Base-by-base conservation (phyloP, 2,113 vertebrate species). In the Cynoglossus semilaevis region DNA sequence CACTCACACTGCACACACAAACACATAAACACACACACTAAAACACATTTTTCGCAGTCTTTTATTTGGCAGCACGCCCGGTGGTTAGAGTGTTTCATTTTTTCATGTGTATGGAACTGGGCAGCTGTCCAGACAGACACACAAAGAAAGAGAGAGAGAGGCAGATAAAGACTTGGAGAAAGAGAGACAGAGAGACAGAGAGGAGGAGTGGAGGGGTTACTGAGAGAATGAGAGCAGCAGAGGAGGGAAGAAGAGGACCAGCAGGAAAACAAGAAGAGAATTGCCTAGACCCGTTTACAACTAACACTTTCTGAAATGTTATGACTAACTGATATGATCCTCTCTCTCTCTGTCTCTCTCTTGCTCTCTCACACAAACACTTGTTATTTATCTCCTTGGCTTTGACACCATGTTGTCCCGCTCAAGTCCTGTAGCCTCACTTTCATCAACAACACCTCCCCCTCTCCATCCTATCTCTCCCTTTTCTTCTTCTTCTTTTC, bases 61-160 rank as follows among this genome's bases (percentile, higher is more conserved):
- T 90, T 87, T 89, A 87, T 89, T n/a, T 91, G 91, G 90, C 85
- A 75, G 79, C 76, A 92, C 87, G 92, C 91, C 89, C 86, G 67
- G 88, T 87, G 86, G 87, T 87, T 89, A 86, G 90, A 90, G 90
- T 89, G 89, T 90, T 91, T 90, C 83, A 88, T 90, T 88, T 88
- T 88, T 91, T 80, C 79, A 84, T 87, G 84, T 90, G 91, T 94
- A 94, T 94, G 93, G 91, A 94, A 93, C 93, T 94, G 93, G 95
- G 95, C 95, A 98, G 92, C 95, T 94, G 93, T 97, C 95, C 96
- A 98, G 94, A 90, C 72, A 86, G 81, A 86, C 83, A 89, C 85
- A 88, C 83, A 89, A 76, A 85, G 85, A 84, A 82, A 79, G 51
- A 58, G 67, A 84, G 82, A 77, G 80, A 70, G 77, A 58, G 60